Base-by-base conservation (phyloP, 1,140 invertebrate genomes). In the Sweltsa coloradensis region DNA sequence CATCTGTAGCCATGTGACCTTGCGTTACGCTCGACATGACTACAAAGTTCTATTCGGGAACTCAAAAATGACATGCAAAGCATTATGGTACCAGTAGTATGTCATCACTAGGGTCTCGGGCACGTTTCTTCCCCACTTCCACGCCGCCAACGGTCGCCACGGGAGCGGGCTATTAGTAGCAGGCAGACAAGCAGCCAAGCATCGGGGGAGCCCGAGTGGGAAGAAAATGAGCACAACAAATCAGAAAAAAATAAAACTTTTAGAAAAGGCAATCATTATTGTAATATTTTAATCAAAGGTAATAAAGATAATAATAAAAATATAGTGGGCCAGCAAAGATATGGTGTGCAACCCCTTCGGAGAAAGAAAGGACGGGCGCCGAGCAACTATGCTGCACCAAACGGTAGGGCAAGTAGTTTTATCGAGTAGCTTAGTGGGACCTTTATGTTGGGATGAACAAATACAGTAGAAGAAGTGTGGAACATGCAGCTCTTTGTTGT, bases 81-180 rank as follows among this genome's bases (percentile, higher is more conserved):
- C 76, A 58, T 54, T 66, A 71, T 72, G 79, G 83, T 89, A 89
- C 86, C 86, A 89, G 83, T 82, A 89, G 78, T 75, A 89, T 75
- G 75, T 89, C 86, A 72, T 84, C 83, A 65, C 70, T 77, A 73
- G 79, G 77, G 72, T 84, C 81, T 70, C 80, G 79, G 71, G 78
- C 75, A 71, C 81, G 79, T 78, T 89, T 89, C 83, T 88, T 87
- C 76, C 83, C 83, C 69, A 83, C 76, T 74, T 81, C 78, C 65
- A 75, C 70, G 60, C 65, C 59, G 60, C 68, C 68, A 65, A 71
- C 70, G 61, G 62, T 67, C 67, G 77, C 73, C 54, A 64, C 62
- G 55, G 66, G 45, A 41, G 51, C 65, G 63, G 66, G 64, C 68
- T 70, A 70, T 70, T 70, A 70, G 68, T 69, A 67, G 67, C 62